Evolutionary conservation across 1,140 invertebrate species (phyloP).

Genomic region (Drosophila jambulina): DNA sequence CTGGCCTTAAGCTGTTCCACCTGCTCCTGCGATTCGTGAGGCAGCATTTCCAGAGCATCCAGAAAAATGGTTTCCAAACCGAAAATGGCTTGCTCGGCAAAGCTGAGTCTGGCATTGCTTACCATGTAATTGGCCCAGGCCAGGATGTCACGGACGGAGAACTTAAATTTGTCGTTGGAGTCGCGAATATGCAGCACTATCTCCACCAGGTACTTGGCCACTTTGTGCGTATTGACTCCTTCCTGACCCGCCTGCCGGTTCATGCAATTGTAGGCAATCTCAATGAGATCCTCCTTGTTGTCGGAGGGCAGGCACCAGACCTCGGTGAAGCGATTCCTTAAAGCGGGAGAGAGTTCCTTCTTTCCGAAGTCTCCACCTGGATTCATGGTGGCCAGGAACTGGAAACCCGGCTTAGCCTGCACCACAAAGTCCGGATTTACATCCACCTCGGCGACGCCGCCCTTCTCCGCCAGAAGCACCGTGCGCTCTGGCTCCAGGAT

Average conservation of each 20-base stretch:
- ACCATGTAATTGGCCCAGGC: conserved; percentile 98
- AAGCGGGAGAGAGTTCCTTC: conserved; percentile 98
- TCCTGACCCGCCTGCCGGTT: conserved; percentile 7
- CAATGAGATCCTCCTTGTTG: conserved; percentile 89
- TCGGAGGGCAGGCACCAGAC: conserved; percentile 94
- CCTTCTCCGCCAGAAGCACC: conserved; percentile 96
- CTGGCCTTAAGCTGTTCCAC: conserved; percentile 58
- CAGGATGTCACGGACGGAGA: conserved; percentile 97
- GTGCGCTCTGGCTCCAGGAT: conserved; percentile 97
- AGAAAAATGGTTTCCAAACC: conserved; percentile 96
- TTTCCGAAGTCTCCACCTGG: conserved; percentile 99
- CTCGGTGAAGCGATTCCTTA: conserved; percentile 99
- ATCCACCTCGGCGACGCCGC: conserved; percentile 85
- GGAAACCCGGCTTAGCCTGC: conserved; percentile 92
- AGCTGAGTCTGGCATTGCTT: conserved; percentile 86
- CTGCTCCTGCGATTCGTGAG: conserved; percentile 64
- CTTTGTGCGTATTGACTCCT: conserved; percentile 39
- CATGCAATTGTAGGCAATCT: conserved; percentile 83
- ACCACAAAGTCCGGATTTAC: conserved; percentile 87
- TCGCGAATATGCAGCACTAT: conserved; percentile 73
- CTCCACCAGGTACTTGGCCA: conserved; percentile 77
- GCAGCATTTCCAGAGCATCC: conserved; percentile 92
- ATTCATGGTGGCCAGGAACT: conserved; percentile 99
- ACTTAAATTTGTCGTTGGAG: conserved; percentile 88
- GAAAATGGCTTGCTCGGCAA: conserved; percentile 91